These are phyloP conservation scores for Microcebus murinus DNA, from an alignment of 2,113 vertebrate genomes.

Conservation along the genomic window DNA sequence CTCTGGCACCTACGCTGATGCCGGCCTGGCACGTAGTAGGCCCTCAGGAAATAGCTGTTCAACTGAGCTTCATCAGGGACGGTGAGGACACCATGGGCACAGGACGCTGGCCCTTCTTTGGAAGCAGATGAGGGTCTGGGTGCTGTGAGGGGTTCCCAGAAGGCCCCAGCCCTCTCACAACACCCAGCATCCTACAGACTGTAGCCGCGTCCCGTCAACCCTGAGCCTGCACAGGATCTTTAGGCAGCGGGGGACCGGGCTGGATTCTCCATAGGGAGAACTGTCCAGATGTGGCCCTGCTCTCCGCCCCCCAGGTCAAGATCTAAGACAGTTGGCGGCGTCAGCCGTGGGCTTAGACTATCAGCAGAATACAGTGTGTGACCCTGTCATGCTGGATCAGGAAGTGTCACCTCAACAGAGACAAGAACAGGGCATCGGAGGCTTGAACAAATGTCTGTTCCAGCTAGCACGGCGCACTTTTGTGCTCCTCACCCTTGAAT, in stretches of 20 bases:
- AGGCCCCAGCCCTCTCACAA: background rate
- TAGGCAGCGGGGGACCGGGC: background rate
- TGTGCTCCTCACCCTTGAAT: background rate
- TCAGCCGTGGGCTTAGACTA: background rate
- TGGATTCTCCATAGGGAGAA: background rate
- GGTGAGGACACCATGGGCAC: background rate
- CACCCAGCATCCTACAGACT: background rate
- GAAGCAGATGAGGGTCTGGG: background rate
- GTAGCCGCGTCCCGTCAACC: background rate
- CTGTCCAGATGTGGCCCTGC: background rate
- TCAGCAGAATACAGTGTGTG: background rate
- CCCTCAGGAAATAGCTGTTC: background rate
- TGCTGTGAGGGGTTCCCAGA: background rate
- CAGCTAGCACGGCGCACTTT: fast-evolving
- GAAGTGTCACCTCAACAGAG: background rate
- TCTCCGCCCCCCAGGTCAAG: background rate
- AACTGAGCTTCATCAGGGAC: background rate
- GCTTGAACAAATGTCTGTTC: background rate
- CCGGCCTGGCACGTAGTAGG: background rate
- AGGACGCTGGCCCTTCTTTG: background rate
- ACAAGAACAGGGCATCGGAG: background rate
- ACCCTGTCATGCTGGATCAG: background rate
- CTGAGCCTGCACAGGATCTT: background rate
- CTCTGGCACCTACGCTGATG: background rate
- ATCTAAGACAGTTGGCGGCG: background rate